Percentiles rank a stretch among this genome's conserved stretches.
These are phyloP conservation scores for Monopterus albus DNA, from an alignment of 2,113 vertebrate genomes.

Conservation along the genomic window DNA sequence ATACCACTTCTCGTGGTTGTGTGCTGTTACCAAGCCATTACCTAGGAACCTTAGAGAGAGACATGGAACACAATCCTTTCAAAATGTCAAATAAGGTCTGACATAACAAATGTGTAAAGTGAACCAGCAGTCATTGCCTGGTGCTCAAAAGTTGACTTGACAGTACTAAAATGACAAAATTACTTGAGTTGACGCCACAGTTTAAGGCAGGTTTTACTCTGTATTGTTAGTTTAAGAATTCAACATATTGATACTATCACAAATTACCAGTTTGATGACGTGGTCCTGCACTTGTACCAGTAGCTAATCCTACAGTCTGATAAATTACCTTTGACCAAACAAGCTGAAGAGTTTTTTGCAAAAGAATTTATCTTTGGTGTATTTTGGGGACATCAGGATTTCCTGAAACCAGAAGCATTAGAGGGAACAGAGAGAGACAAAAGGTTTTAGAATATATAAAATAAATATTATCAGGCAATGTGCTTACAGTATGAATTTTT, in stretches of 20 bases:
- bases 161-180: no score
- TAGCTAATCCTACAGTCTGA: no score
- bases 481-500: no score
- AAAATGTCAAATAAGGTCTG: not conserved
- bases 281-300: no score
- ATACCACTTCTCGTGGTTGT: constrained; percentile 87
- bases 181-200: not conserved
- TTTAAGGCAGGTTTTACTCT: not conserved
- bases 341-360: constrained; percentile 68
- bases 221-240: not conserved
- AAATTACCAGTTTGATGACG: not conserved
- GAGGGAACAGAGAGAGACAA: no score
- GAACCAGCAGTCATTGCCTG: not conserved
- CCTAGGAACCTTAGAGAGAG: constrained; percentile 85
- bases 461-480: no score
- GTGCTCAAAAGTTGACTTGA: no score
- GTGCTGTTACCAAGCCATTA: constrained; percentile 85
- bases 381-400: constrained; percentile 82
- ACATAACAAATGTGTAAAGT: not conserved
- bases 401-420: constrained; percentile 65
- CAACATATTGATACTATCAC: not conserved
- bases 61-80: not conserved
- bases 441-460: no score
- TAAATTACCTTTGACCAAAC: constrained; percentile 77
- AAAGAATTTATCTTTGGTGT: constrained; percentile 71